These are phyloP conservation scores for Metalampra italica DNA, from an alignment of 2,888 invertebrate genomes.

Conservation along the genomic window DNA sequence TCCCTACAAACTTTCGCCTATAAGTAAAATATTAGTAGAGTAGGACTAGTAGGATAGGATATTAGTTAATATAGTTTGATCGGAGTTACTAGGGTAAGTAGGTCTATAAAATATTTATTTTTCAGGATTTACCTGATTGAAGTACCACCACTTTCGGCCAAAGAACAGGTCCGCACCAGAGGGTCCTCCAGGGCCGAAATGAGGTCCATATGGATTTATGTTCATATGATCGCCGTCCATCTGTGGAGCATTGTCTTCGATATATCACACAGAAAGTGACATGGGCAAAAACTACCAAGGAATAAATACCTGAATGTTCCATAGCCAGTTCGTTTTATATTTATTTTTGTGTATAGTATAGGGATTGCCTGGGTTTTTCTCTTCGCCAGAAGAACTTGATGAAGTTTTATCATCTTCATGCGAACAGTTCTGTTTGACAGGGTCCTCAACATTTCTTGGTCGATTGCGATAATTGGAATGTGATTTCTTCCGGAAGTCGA, in stretches of 20 bases:
- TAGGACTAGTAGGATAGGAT: too few species aligned
- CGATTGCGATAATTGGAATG: background rate
- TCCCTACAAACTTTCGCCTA: too few species aligned
- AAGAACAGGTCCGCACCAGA: conserved; percentile 48
- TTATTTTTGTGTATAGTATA: conserved; percentile 51
- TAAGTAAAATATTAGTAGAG: too few species aligned
- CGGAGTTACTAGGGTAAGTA: too few species aligned
- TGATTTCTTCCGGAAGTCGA: too few species aligned
- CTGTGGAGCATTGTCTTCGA: conserved; percentile 25
- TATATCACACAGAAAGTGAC: too few species aligned
- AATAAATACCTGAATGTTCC: conserved; percentile 43
- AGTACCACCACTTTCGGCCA: conserved; percentile 71
- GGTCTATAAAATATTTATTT: too few species aligned
- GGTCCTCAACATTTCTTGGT: background rate
- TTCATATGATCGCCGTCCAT: conserved; percentile 67
- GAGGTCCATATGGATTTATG: conserved; percentile 52
- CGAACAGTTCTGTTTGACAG: background rate
- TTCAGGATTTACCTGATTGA: conserved; percentile 60
- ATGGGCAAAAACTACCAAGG: too few species aligned
- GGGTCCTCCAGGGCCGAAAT: conserved; percentile 34
- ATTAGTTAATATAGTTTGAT: too few species aligned
- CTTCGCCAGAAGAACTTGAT: conserved; percentile 25
- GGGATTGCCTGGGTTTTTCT: conserved; percentile 60
- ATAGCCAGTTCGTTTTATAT: conserved; percentile 58
- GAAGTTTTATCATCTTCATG: background rate